Conservation (phyloP, 2,888 invertebrate species). For the Xanthostigma xanthostigma region DNA sequence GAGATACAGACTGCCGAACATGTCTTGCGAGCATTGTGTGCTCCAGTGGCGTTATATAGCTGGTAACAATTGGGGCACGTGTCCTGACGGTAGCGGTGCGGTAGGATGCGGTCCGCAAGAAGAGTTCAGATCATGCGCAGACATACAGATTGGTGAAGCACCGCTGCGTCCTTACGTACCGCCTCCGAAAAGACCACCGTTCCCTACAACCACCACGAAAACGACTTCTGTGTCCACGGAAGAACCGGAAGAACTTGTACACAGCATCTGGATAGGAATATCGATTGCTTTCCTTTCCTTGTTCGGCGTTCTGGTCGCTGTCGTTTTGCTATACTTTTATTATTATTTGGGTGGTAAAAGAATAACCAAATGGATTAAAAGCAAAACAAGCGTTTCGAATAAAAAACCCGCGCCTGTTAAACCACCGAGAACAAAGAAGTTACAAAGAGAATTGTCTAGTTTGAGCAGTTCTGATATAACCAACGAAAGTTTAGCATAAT, state of each 20-base stretch:
- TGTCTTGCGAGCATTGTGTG: slow-evolving; percentile 68
- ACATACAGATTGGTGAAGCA: slow-evolving; percentile 50
- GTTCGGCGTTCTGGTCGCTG: slow-evolving; percentile 45
- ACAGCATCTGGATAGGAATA: slow-evolving; percentile 33
- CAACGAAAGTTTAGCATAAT: slow-evolving; percentile 4
- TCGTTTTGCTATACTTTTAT: slow-evolving; percentile 56
- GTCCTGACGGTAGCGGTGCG: slow-evolving; percentile 55
- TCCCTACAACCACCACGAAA: slow-evolving; percentile 24
- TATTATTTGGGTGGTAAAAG: slow-evolving; percentile 58
- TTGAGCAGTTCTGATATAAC: neutral
- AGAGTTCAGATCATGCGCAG: slow-evolving; percentile 74
- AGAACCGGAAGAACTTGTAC: neutral
- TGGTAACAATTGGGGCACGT: slow-evolving; percentile 72
- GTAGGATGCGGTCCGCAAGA: slow-evolving; percentile 83
- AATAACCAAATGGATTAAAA: slow-evolving; percentile 46
- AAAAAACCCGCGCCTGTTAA: slow-evolving; percentile 26
- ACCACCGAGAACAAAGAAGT: slow-evolving; percentile 24
- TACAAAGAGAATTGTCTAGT: slow-evolving; percentile 2
- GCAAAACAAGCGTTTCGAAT: slow-evolving; percentile 24
- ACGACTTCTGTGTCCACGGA: slow-evolving; percentile 8
- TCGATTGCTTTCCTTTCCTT: slow-evolving; percentile 49
- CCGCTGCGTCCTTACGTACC: slow-evolving; percentile 34
- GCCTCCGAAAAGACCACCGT: slow-evolving; percentile 29
- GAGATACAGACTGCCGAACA: slow-evolving; percentile 34
- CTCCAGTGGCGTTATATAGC: slow-evolving; percentile 82